Evolutionary conservation across 2,888 invertebrate species (phyloP), one percentile per base, ranked within the genome.

Genomic region (Pammene fasciana): DNA sequence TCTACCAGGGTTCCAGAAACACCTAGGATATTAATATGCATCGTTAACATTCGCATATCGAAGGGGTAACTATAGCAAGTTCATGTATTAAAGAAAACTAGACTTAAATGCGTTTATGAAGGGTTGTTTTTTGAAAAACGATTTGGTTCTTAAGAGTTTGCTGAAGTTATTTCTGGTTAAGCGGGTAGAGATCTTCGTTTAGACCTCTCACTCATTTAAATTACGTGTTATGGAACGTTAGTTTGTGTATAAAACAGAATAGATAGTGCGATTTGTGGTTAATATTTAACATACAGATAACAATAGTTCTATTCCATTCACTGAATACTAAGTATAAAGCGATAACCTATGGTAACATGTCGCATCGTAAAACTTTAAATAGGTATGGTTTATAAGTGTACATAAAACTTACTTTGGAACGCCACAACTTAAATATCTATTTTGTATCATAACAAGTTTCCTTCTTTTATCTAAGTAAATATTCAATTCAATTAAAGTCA

Each of bases 1-100:
- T 54, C 18, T 67, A 72, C 73, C 67, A 73, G 73, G 70, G 54
- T 36, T 13, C 18, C 43, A 72, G 62, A 67, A n/a, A 61, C 45
- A 59, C 45, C 52, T 52, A 59, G 57, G 57, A 64, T 59, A 68
- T 68, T 68, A 68, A 65, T 68, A 68, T 45, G 43, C 68, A 68
- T 65, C 68, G 57, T 48, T 57, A 38, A n/a, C 57, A 64, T 48
- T 52, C 57, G 48, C 55, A 50, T 61, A 61, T 61, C 48, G 38
- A 38, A 34, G 48, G 14, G 50, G n/a, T 52, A 52, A 50, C 41
- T 52, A 18, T 11, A 14, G 48, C 38, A 61, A 50, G 18, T 13
- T 38, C 48, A 48, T 50, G 10, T 48, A 10, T n/a, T 41, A 36
- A 38, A 14, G 16, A 0, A 13, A 5, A 10, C 8, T 14, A 5